A percentile compares a stretch with the other conserved stretches of the same genome.
These are phyloP conservation scores for Danio rerio DNA, from an alignment of 2,113 vertebrate genomes.

Conservation along the genomic window DNA sequence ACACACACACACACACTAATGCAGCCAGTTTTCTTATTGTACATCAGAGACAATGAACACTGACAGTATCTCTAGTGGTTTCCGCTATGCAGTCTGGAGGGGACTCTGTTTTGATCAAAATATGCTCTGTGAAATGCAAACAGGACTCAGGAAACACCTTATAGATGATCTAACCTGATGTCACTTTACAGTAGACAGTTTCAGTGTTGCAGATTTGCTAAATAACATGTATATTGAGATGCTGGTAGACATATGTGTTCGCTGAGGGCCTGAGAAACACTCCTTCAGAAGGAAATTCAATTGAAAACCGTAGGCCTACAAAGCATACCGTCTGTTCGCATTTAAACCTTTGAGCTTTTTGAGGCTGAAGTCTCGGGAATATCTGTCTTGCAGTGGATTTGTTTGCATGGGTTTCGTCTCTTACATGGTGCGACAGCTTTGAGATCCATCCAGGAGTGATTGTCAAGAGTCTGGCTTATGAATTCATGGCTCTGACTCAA, in stretches of 20 bases:
- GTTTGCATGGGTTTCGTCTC: not conserved
- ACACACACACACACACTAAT: not conserved
- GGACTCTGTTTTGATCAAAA: slow-evolving; percentile 50
- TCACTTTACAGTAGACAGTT: not conserved
- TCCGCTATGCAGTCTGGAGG: slow-evolving; percentile 23
- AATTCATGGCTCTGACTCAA: slow-evolving; percentile 6
- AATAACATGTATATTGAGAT: not conserved
- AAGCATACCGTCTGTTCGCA: not conserved
- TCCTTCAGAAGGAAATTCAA: not conserved
- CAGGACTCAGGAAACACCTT: not conserved
- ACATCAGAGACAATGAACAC: slow-evolving; percentile 28
- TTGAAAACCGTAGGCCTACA: not conserved
- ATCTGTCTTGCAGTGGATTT: not conserved
- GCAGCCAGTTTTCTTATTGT: not conserved
- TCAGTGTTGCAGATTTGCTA: slow-evolving; percentile 3
- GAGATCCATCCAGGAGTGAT: not conserved
- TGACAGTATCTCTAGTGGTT: slow-evolving; percentile 29
- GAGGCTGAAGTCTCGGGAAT: slow-evolving; percentile 11
- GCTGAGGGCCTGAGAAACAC: not conserved
- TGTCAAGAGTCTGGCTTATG: slow-evolving; percentile 6
- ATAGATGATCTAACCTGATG: not conserved
- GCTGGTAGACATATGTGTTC: not conserved
- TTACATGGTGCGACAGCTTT: not conserved
- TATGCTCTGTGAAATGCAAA: slow-evolving; percentile 23
- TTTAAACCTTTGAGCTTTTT: slow-evolving; percentile 3